Evolutionary conservation across 2,113 vertebrate genomes (phyloP), one percentile per base, ranked within the genome.

Genomic region (Cololabis saira): DNA sequence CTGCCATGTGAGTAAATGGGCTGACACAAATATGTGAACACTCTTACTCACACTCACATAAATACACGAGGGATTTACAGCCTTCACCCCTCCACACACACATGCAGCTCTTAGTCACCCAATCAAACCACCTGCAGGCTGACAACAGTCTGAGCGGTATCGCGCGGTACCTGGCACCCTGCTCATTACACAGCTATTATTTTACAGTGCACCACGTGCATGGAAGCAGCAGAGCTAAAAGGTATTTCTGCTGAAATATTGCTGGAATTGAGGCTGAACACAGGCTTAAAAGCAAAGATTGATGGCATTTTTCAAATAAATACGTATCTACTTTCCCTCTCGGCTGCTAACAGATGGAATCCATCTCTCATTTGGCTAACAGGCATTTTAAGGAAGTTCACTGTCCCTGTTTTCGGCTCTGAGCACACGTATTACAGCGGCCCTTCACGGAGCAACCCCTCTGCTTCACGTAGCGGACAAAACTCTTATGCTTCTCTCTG

Each of bases 111-210:
- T 51, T 52, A 55, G 57, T 45, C 56, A 52, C 61, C 81, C 69
- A 64, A 84, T 74, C 77, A 73, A 49, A 76, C 70, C 71, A 81
- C 76, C 82, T 85, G 76, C 76, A 76, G 75, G 56, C 78, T 71
- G 27, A 33, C 42, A 70, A 77, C 56, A 54, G 50, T 50, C 17
- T 51, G 51, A 60, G 27, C 21, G 7, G 74, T 87, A 50, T 42
- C 66, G 63, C 68, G 65, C 74, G 86, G 91, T 93, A 89, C 91
- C 92, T 92, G 92, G 92, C 89, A 92, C 91, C 61, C 59, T 22
- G 79, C 72, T 86, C 70, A 83, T 84, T 83, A 82, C 53, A 1
- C 21, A 47, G 74, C 72, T 68, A 75, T 80, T 86, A 83, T 83
- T 86, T 61, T 76, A 80, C 83, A 80, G 81, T 78, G 56, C 24